phyloP scores from a whole-genome alignment of 2,888 invertebrate species.

The Eremobia ochroleuca region DNA sequence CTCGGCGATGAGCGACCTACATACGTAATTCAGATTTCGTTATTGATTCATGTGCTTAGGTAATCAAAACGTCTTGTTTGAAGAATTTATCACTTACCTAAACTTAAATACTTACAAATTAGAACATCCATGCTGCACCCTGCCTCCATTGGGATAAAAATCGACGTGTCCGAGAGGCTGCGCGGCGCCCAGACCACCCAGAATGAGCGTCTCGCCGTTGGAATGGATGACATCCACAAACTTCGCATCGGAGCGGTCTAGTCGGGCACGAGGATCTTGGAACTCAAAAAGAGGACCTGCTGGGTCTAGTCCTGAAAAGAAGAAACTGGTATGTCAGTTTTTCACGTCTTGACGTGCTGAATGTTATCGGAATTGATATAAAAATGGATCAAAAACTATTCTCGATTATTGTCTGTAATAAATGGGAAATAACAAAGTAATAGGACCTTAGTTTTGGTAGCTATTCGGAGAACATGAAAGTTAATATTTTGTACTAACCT shows the following conservation, averaged over 20 bases:
- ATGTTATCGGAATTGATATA: not conserved
- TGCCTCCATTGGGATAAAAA: constrained; percentile 97
- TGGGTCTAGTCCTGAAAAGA: constrained; percentile 94
- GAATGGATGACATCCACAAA: constrained; percentile 98
- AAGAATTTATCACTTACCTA: constrained; percentile 4
- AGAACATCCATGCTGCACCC: constrained; percentile 97
- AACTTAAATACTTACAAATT: constrained; percentile 91
- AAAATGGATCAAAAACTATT: not conserved
- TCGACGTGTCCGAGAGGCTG: constrained; percentile 98
- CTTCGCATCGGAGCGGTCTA: constrained; percentile 96
- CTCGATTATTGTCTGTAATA: not conserved
- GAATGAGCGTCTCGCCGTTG: constrained; percentile 97
- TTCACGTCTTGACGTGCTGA: not conserved
- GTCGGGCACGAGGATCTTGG: constrained; percentile 95
- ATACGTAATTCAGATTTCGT: constrained; percentile 19
- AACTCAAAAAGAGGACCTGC: constrained; percentile 98
- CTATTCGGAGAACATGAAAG: not conserved
- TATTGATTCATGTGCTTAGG: constrained; percentile 13
- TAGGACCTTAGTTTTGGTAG: not conserved
- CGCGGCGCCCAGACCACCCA: constrained; percentile 97
- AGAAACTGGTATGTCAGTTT: not conserved
- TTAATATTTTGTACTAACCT: constrained; percentile 86
- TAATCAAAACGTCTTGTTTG: constrained; percentile 18
- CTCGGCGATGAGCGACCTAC: constrained; percentile 9
- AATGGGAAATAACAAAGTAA: too few species aligned